These are phyloP conservation scores for Aldrovandia affinis DNA, from an alignment of 2,797 vertebrate species.

Conservation along the genomic window DNA sequence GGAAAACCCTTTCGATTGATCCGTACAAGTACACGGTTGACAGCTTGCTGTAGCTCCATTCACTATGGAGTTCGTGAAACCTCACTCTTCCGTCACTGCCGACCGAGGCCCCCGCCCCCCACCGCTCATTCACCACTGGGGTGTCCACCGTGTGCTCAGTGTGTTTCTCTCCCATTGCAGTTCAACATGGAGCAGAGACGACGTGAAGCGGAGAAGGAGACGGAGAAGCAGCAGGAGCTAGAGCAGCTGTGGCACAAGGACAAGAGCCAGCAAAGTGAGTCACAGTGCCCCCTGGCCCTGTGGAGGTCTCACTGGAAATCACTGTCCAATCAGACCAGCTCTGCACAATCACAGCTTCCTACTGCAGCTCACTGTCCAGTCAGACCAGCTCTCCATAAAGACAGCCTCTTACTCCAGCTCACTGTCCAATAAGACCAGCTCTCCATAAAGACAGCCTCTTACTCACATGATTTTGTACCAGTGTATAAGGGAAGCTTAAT, in stretches of 20 bases:
- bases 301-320: conserved; percentile 35
- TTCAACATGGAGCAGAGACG: conserved; percentile 74
- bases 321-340: neutral
- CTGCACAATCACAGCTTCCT: neutral
- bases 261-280: conserved; percentile 86
- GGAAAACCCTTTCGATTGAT: no score
- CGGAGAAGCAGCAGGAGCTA: conserved; percentile 77
- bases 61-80: no score
- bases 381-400: neutral
- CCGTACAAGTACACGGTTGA: no score
- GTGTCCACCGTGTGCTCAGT: neutral
- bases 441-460: neutral
- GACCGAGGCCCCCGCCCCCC: no score
- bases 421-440: neutral
- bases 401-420: neutral
- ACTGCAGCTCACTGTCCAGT: neutral
- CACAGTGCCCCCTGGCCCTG: neutral
- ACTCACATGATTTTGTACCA: neutral
- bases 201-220: conserved; percentile 71
- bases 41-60: no score
- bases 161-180: conserved; percentile 55
- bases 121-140: no score
- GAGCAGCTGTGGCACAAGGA: conserved; percentile 82
- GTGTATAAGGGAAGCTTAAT: neutral
- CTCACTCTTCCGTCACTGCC: no score